These are phyloP conservation scores for Athene noctua DNA, from an alignment of 2,113 vertebrate species.

Conservation along the genomic window DNA sequence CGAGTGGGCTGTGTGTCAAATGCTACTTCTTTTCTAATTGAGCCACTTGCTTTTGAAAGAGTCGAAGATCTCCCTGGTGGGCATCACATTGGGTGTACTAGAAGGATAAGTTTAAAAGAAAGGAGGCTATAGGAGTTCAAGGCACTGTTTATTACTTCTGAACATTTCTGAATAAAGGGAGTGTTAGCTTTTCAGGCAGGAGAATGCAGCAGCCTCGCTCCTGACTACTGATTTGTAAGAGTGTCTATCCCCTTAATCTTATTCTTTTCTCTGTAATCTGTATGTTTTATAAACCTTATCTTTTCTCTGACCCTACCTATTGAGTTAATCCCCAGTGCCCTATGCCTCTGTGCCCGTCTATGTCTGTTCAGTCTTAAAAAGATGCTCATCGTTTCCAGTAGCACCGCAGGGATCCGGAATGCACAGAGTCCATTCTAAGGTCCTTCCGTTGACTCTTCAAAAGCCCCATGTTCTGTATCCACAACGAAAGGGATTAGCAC, in stretches of 20 bases:
- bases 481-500: background rate
- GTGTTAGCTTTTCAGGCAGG: slow-evolving; percentile 22
- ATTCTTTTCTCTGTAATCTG: slow-evolving; percentile 46
- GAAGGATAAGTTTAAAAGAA: slow-evolving; percentile 22
- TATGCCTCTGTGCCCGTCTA: background rate
- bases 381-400: background rate
- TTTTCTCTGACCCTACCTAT: slow-evolving; percentile 4
- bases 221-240: slow-evolving; percentile 30
- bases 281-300: slow-evolving; percentile 28
- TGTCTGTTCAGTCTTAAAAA: background rate
- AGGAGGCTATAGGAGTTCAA: background rate
- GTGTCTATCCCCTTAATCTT: slow-evolving; percentile 7
- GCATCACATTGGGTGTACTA: slow-evolving; percentile 2
- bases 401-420: background rate
- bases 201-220: slow-evolving; percentile 18
- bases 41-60: slow-evolving; percentile 17
- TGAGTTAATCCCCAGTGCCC: background rate
- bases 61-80: slow-evolving; percentile 11
- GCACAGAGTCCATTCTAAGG: background rate
- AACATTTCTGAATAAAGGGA: slow-evolving; percentile 37
- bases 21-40: slow-evolving; percentile 41
- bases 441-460: background rate
- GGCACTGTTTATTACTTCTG: slow-evolving; percentile 36
- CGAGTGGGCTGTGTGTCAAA: background rate
- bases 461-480: background rate